A percentile compares a stretch with the other conserved stretches of the same genome.
phyloP scores from a whole-genome alignment of 2,797 vertebrate species.

The Mormyrops attenuatus region DNA sequence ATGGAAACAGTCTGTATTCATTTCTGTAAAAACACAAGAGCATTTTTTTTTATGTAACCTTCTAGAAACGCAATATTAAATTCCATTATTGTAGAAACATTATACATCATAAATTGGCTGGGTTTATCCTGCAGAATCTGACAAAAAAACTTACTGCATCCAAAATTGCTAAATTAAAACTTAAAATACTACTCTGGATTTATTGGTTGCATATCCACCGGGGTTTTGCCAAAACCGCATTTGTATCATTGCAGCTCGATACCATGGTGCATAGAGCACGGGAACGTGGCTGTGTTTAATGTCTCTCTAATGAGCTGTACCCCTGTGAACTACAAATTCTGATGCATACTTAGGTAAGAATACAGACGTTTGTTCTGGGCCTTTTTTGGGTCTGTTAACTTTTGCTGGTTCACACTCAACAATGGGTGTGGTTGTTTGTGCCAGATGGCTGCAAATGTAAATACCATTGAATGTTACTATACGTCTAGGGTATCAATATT shows the following conservation, averaged over 20 bases:
- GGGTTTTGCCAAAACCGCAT: not conserved
- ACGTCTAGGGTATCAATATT: not conserved
- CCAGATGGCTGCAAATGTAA: conserved; percentile 2
- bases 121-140: not conserved
- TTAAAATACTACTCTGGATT: not conserved
- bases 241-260: not conserved
- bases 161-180: conserved; percentile 7
- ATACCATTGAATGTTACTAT: not conserved
- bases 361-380: not conserved
- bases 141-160: not conserved
- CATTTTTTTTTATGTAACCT: not conserved
- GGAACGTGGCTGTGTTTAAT: not conserved
- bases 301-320: not conserved
- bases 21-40: not conserved
- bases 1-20: not conserved
- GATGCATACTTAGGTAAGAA: not conserved
- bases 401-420: not conserved
- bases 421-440: not conserved
- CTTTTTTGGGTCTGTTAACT: not conserved
- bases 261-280: not conserved
- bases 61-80: not conserved
- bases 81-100: conserved; percentile 5
- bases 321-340: not conserved
- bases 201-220: not conserved
- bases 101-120: conserved; percentile 3